Conservation (phyloP, 2,113 vertebrate genomes). For the Coracopsis vasa region DNA sequence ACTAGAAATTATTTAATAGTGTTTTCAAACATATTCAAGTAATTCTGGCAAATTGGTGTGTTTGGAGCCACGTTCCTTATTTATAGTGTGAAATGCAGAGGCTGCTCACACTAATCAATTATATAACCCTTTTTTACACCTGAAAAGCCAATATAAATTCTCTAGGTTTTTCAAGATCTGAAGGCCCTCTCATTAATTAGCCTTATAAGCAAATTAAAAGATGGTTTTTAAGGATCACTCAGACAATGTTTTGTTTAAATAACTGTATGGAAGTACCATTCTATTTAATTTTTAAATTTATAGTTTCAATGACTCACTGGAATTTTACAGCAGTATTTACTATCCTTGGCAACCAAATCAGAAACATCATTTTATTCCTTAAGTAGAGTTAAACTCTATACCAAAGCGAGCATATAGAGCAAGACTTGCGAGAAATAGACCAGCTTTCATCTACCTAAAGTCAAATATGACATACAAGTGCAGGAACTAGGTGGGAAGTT, state of each 20-base stretch:
- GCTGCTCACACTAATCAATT: not conserved
- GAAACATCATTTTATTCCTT: not conserved
- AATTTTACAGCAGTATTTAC: not conserved
- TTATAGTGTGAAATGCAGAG: not conserved
- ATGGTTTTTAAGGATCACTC: not conserved
- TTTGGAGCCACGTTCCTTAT: not conserved
- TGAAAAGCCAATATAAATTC: constrained; percentile 30
- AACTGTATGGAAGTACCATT: not conserved
- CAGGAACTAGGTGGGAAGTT: not conserved
- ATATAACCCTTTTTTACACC: not conserved
- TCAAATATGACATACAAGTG: not conserved
- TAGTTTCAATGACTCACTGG: not conserved
- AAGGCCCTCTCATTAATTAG: constrained; percentile 7
- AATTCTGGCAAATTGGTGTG: not conserved
- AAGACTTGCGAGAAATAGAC: not conserved
- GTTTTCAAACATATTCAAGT: not conserved
- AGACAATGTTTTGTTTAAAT: not conserved
- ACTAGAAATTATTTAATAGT: not conserved
- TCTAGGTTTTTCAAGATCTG: not conserved
- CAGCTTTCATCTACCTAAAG: not conserved
- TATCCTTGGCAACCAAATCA: not conserved
- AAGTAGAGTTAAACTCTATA: not conserved
- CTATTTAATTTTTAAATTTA: not conserved
- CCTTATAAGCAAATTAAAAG: constrained; percentile 13
- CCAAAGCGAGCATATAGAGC: not conserved